phyloP scores from a whole-genome alignment of 2,797 vertebrate genomes.

The Arctocebus calabarensis region DNA sequence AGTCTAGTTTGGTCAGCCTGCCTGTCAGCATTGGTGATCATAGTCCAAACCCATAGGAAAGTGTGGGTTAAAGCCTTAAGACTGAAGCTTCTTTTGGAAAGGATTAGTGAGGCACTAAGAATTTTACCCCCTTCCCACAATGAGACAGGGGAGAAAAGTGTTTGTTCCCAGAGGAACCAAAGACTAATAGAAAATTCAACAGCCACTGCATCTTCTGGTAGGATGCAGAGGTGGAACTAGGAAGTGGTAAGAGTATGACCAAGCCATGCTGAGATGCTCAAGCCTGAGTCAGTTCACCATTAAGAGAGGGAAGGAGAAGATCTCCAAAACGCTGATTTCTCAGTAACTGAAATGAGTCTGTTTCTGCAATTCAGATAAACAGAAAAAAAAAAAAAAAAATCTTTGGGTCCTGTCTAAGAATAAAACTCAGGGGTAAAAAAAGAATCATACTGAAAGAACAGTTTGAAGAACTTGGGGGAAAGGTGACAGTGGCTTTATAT shows the following conservation, averaged over 20 bases:
- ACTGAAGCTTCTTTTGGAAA: neutral
- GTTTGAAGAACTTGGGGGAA: neutral
- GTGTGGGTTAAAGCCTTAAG: neutral
- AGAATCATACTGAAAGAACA: neutral
- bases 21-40: neutral
- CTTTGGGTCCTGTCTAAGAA: neutral
- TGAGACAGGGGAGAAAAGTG: neutral
- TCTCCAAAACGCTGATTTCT: neutral
- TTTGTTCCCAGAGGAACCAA: neutral
- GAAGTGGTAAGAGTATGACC: neutral
- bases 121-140: neutral
- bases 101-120: neutral
- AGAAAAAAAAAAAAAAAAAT: too few species aligned
- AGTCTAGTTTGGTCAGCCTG: neutral
- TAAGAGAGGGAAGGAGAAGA: neutral
- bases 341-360: neutral
- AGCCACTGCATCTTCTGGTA: neutral
- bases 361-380: neutral
- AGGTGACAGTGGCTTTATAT: neutral
- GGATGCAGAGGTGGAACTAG: neutral
- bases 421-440: neutral
- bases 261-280: neutral
- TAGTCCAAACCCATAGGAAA: neutral
- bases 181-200: neutral
- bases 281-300: neutral